Evolutionary conservation across 2,888 invertebrate species (phyloP).

Genomic region (Choristoneura rosaceana): DNA sequence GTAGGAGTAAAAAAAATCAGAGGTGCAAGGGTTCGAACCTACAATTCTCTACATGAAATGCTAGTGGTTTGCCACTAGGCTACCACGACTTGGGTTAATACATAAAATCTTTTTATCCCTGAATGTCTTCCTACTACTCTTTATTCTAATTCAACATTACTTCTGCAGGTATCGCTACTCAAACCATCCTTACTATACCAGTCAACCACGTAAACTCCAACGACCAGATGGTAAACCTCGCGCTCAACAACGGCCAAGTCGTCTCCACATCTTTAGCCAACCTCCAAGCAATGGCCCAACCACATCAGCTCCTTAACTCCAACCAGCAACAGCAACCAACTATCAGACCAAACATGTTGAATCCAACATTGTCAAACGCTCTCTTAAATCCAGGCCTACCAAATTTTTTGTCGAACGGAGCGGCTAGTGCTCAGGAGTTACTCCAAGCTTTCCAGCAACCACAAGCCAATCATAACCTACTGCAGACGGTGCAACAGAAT

Average conservation of each 20-base stretch:
- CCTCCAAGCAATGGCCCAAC: constrained; percentile 91
- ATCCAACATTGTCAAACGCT: constrained; percentile 88
- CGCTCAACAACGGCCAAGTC: constrained; percentile 94
- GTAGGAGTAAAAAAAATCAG: no score
- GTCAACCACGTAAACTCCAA: constrained; percentile 94
- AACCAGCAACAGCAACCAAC: constrained; percentile 83
- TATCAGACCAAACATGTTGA: constrained; percentile 81
- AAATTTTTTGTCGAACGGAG: constrained; percentile 90
- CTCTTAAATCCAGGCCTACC: constrained; percentile 89
- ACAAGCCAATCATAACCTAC: constrained; percentile 76
- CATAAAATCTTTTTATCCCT: no score
- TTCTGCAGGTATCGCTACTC: constrained; percentile 94
- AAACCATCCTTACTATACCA: constrained; percentile 98
- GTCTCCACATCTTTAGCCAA: constrained; percentile 93
- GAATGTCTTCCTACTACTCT: background rate
- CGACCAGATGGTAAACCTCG: constrained; percentile 91
- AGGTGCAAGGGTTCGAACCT: no score
- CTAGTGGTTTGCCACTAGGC: no score
- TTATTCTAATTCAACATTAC: background rate
- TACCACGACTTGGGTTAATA: no score
- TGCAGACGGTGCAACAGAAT: constrained; percentile 81
- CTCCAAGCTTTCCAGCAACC: constrained; percentile 89
- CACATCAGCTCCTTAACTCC: constrained; percentile 87
- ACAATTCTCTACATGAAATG: no score
- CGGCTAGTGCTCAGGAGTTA: constrained; percentile 89